Conservation (phyloP, 2,888 invertebrate genomes). For the Amphipoea oculea region DNA sequence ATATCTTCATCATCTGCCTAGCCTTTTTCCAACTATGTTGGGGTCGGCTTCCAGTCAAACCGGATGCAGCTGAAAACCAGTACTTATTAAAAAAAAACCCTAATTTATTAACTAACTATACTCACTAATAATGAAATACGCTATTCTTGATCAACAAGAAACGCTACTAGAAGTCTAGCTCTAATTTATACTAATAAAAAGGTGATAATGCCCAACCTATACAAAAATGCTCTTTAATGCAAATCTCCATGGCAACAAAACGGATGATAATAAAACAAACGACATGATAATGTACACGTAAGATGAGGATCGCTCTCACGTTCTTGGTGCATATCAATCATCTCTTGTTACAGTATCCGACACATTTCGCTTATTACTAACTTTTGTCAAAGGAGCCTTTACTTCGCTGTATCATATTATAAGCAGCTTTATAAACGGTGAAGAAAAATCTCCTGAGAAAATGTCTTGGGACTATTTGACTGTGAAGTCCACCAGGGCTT, state of each 20-base stretch:
- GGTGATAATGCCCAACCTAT: not conserved
- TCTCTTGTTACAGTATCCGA: slow-evolving; percentile 42
- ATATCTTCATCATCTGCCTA: no score
- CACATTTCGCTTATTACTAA: slow-evolving; percentile 38
- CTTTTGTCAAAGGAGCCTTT: slow-evolving; percentile 14
- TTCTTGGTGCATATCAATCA: slow-evolving; percentile 33
- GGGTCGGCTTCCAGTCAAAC: no score
- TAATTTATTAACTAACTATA: not conserved
- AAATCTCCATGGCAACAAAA: slow-evolving; percentile 20
- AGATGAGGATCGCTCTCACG: slow-evolving; percentile 50
- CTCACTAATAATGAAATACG: not conserved
- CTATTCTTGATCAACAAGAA: not conserved
- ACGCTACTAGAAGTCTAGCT: not conserved
- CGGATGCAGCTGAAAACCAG: no score
- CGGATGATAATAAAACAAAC: slow-evolving; percentile 22
- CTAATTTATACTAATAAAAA: not conserved
- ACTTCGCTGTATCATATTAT: not conserved
- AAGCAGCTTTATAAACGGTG: not conserved
- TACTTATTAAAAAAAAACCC: not conserved
- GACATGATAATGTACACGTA: slow-evolving; percentile 13
- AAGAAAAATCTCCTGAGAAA: not conserved
- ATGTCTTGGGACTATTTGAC: not conserved
- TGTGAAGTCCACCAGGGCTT: not conserved
- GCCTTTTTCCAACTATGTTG: no score
- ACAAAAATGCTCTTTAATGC: not conserved